Base-by-base conservation (phyloP, 2,113 vertebrate genomes). In the Ophthalmolycus amberensis region DNA sequence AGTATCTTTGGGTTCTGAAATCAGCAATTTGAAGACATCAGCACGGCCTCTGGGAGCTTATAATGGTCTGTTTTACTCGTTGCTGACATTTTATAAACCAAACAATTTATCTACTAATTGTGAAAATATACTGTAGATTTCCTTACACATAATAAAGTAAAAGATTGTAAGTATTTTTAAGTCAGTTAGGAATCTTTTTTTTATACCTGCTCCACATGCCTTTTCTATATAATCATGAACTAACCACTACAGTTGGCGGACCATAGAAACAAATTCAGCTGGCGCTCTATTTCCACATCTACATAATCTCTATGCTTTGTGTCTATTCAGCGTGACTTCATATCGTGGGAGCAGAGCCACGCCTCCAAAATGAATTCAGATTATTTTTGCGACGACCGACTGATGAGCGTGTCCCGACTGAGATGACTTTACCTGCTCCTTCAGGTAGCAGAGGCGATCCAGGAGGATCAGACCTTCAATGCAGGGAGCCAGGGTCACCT, bases 371-470 rank as follows among this genome's bases (percentile, higher is more conserved):
- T n/a, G 3, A 29, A 66, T 29, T 27, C 42, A 34, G 4, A 16
- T n/a, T 46, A 62, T 37, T 18, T 50, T 25, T 27, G 10, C 71
- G 15, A n/a, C n/a, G 18, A 22, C 6, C 68, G 65, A 69, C 2
- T 10, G n/a, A 46, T 27, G 38, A 34, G 18, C 37, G 29, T 8
- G 11, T 42, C 20, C 34, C 6, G 40, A 25, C 15, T 22, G 14
- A 11, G 38, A 14, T 38, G 86, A 84, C 83, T 80, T 94, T 97
- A 99, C 98, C 97, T 99, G 97, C 86, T 99, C 98, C 91, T 98
- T 98, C 64, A 99, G 95, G 90, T 97, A 99, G 90, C 97, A 99
- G 80, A 99, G 96, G 75, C 98, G 97, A 92, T 99, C 98, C 37
- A 99, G 95, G 88, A 99, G 97, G 85, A 99, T 97, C 90, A 99